Percentiles rank a stretch among this genome's conserved stretches.
Conservation (phyloP, 2,113 vertebrate genomes). For the Tapirus terrestris region DNA sequence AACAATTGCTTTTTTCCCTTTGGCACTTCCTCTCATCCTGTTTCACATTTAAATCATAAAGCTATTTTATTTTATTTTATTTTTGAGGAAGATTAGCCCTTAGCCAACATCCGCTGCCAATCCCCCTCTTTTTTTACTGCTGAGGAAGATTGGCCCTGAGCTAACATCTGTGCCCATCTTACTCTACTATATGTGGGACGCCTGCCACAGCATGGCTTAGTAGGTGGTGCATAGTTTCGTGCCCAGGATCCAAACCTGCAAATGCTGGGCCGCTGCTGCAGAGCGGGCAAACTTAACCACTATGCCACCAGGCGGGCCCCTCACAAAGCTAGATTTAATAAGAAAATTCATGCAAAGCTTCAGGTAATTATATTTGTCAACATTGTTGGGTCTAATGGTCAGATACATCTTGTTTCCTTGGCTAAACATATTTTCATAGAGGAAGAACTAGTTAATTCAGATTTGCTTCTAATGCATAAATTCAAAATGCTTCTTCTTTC, state of each 20-base stretch:
- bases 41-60: not conserved
- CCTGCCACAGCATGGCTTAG: too few species aligned
- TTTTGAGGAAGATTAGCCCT: too few species aligned
- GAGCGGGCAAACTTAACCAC: too few species aligned
- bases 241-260: too few species aligned
- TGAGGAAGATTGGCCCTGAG: too few species aligned
- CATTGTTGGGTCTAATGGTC: not conserved
- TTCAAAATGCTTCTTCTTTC: not conserved
- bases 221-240: too few species aligned
- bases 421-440: not conserved
- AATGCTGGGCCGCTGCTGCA: too few species aligned
- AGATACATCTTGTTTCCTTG: not conserved
- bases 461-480: not conserved
- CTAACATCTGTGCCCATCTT: too few species aligned
- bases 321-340: not conserved
- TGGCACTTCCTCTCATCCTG: not conserved
- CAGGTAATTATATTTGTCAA: not conserved
- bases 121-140: too few species aligned
- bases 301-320: too few species aligned
- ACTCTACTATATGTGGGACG: too few species aligned
- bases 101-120: too few species aligned
- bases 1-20: not conserved
- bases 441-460: not conserved
- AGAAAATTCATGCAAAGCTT: not conserved
- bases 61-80: not conserved